Conservation (phyloP, 2,888 invertebrate species). For the Gastrophysa polygoni region DNA sequence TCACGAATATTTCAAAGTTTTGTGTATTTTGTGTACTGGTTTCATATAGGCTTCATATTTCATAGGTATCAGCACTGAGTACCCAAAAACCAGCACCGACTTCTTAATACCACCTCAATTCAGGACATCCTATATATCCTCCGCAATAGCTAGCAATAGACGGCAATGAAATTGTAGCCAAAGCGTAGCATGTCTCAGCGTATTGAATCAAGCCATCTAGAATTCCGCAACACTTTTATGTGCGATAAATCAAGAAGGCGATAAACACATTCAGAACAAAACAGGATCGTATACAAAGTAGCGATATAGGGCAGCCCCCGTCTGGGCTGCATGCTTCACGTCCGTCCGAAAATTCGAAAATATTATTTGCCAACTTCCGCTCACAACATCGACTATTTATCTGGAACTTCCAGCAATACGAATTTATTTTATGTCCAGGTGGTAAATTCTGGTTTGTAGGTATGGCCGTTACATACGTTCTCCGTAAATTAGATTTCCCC, state of each 20-base stretch:
- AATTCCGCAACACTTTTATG: background rate
- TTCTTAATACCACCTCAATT: no score
- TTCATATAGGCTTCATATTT: no score
- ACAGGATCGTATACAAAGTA: background rate
- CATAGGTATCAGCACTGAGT: no score
- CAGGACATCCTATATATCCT: no score
- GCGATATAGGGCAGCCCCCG: background rate
- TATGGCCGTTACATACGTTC: constrained; percentile 11
- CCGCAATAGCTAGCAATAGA: background rate
- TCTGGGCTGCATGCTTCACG: background rate
- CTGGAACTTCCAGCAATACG: constrained; percentile 14
- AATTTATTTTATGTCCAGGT: constrained; percentile 22
- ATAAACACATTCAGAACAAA: background rate
- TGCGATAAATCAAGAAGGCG: background rate
- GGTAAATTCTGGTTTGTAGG: constrained; percentile 22
- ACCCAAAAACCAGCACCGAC: no score
- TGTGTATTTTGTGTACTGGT: no score
- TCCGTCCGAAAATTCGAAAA: background rate
- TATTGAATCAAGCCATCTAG: background rate
- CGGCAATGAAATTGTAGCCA: background rate
- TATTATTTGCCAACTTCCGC: constrained; percentile 6
- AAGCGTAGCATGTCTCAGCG: background rate
- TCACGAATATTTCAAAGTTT: no score
- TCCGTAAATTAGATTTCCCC: constrained; percentile 19
- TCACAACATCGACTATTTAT: constrained; percentile 1